A percentile compares a stretch with the other conserved stretches of the same genome.
phyloP scores from a whole-genome alignment of 2,888 invertebrate species.

The Kuschelorhynchus macadamiae region DNA sequence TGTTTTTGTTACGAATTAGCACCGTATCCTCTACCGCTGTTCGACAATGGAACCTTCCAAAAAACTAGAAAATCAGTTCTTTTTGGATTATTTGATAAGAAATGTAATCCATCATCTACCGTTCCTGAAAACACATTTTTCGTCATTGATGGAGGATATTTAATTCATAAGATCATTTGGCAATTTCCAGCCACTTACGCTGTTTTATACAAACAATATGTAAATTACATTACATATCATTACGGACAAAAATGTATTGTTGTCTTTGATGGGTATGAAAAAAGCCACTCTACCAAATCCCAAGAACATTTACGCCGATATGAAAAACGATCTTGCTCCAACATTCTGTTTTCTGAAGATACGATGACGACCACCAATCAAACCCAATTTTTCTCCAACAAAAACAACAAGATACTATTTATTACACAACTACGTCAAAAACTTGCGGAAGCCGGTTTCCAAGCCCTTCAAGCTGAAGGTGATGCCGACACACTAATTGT shows the following conservation, averaged over 20 bases:
- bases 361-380: background rate
- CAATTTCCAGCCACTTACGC: background rate
- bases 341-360: background rate
- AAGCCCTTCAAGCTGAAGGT: no score
- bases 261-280: background rate
- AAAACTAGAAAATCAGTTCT: slow-evolving; percentile 9
- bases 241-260: background rate
- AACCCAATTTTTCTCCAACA: background rate
- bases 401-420: background rate
- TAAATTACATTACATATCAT: slow-evolving; percentile 2
- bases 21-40: background rate
- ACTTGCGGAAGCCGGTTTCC: no score
- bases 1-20: background rate
- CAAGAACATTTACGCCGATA: background rate
- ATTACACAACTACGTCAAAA: background rate
- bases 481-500: background rate
- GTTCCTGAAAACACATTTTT: slow-evolving; percentile 10
- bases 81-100: no score
- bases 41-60: background rate
- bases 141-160: background rate
- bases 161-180: background rate
- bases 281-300: background rate
- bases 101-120: slow-evolving; percentile 5
- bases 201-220: background rate
- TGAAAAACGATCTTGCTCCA: background rate